Base-by-base conservation (phyloP, 2,113 vertebrate genomes). In the Tragelaphus scriptus region DNA sequence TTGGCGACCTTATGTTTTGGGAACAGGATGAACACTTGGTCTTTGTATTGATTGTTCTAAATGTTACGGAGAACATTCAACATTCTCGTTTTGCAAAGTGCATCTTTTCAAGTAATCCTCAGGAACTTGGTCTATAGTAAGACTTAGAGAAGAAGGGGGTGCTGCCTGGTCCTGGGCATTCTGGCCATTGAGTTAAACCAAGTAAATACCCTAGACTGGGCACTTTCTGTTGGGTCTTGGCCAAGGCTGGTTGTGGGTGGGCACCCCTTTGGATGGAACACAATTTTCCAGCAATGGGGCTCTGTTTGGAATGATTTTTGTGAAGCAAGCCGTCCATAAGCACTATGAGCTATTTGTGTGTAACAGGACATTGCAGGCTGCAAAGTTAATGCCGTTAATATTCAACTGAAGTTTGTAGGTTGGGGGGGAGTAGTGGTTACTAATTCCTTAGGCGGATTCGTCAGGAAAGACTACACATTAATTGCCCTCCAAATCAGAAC, bases 391-490 rank as follows among this genome's bases (percentile, higher is more conserved):
- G 94, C 93, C 97, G 98, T 98, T 99, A 99, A 99, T 99, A 98
- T 98, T 99, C 98, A 99, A 98, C 98, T 98, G 98, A 99, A 99
- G 98, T 99, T 99, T 99, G 98, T 28, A 28, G 75, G 44, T 28
- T 0, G 65, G 97, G 98, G 98, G n/a, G 19, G n/a, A 71, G 68
- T 71, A 40, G 68, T 71, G 68, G 68, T 99, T 99, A 99, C 98
- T 99, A 99, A 99, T 99, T 99, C 98, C 99, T 96, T 95, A 98
- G 98, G 99, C 98, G 85, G 99, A 98, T 99, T 98, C 97, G 98
- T 99, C 98, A 99, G 99, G 99, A 99, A 99, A 99, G 99, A 99
- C 99, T 99, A 99, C 99, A 98, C 99, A 99, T 99, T 99, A 99
- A 99, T 99, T 99, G 99, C 98, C 77, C 98, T 99, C 98, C 99